These are phyloP conservation scores for Mechanitis mazaeus DNA, from an alignment of 2,888 invertebrate genomes.

Conservation along the genomic window DNA sequence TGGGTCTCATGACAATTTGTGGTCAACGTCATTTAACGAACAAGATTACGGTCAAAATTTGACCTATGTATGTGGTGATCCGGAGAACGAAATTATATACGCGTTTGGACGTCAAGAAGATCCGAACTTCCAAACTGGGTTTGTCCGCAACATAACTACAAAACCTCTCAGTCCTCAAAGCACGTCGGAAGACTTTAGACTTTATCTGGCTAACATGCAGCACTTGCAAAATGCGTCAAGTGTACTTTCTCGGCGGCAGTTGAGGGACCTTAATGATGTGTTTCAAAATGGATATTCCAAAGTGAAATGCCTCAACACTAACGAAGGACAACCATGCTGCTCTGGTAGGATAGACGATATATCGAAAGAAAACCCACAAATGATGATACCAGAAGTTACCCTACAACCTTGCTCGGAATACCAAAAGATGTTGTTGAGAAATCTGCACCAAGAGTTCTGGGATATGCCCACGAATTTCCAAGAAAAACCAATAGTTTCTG, in stretches of 20 bases:
- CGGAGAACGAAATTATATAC: slow-evolving; percentile 71
- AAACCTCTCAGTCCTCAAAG: slow-evolving; percentile 81
- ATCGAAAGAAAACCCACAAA: slow-evolving; percentile 56
- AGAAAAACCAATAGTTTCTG: slow-evolving; percentile 91
- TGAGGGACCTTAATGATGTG: slow-evolving; percentile 76
- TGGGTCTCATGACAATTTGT: slow-evolving; percentile 73
- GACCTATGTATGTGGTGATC: slow-evolving; percentile 68
- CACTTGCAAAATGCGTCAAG: slow-evolving; percentile 83
- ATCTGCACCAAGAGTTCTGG: slow-evolving; percentile 91
- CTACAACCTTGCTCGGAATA: slow-evolving; percentile 76
- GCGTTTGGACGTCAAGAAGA: slow-evolving; percentile 67
- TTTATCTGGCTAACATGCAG: slow-evolving; percentile 84
- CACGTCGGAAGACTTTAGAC: slow-evolving; percentile 82
- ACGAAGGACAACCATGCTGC: slow-evolving; percentile 57
- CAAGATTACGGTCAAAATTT: slow-evolving; percentile 58
- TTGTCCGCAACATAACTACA: slow-evolving; percentile 77
- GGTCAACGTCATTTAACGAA: slow-evolving; percentile 65
- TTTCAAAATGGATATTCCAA: slow-evolving; percentile 76
- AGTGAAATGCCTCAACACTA: slow-evolving; percentile 53
- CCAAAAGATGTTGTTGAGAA: slow-evolving; percentile 78
- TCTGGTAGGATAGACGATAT: slow-evolving; percentile 50
- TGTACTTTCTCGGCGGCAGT: slow-evolving; percentile 76
- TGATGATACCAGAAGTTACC: slow-evolving; percentile 53
- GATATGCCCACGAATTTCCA: slow-evolving; percentile 95
- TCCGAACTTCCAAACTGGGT: slow-evolving; percentile 49